Conservation (phyloP, 2,113 vertebrate genomes). For the Miniopterus natalensis region DNA sequence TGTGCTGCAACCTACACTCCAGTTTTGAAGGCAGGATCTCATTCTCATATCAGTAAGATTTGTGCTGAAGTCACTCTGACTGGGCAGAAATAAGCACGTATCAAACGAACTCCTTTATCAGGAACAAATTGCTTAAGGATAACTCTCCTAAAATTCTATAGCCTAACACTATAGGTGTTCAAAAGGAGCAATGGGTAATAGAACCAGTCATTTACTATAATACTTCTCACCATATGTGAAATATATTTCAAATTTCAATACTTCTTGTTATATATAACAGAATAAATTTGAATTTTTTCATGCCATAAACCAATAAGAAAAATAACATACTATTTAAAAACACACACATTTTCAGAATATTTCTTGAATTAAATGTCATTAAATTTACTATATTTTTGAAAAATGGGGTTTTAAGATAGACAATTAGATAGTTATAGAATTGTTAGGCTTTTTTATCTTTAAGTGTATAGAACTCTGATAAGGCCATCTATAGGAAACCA, state of each 20-base stretch:
- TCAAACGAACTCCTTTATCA: background rate
- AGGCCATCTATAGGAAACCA: background rate
- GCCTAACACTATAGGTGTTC: background rate
- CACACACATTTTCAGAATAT: background rate
- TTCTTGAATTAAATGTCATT: background rate
- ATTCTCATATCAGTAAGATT: background rate
- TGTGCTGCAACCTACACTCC: background rate
- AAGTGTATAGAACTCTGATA: background rate
- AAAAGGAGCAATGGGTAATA: background rate
- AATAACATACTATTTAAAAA: constrained; percentile 7
- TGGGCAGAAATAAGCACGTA: background rate
- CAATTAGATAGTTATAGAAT: background rate
- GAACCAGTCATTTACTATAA: background rate
- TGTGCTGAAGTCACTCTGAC: background rate
- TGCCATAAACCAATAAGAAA: background rate
- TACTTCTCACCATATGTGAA: background rate
- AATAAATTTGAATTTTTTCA: background rate
- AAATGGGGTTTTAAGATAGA: background rate
- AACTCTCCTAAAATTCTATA: background rate
- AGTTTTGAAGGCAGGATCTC: background rate
- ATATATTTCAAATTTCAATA: background rate
- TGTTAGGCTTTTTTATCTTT: background rate
- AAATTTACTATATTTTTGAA: background rate
- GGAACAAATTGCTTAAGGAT: background rate
- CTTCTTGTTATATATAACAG: background rate